Conservation (phyloP, 2,113 vertebrate species). For the Ammospiza caudacuta region DNA sequence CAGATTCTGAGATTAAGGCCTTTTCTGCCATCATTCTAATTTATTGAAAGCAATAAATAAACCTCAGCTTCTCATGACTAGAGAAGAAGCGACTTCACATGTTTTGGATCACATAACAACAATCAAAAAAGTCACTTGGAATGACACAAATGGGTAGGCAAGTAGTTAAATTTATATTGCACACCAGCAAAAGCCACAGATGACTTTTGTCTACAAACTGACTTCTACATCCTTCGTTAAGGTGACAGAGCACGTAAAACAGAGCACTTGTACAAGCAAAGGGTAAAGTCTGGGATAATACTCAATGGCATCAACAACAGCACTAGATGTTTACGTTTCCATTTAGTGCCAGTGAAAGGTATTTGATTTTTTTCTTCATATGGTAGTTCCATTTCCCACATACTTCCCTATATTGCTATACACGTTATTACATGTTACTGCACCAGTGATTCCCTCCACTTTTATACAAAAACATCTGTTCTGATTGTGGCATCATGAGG, state of each 20-base stretch:
- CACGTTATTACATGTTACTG: neutral
- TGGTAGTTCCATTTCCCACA: neutral
- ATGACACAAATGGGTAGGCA: neutral
- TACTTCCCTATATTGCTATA: neutral
- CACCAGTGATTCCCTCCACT: neutral
- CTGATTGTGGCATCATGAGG: neutral
- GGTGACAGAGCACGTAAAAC: neutral
- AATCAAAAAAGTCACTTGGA: neutral
- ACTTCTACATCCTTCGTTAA: neutral
- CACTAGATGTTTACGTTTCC: neutral
- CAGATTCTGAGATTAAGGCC: neutral
- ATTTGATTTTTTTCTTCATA: neutral
- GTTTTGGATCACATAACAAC: neutral
- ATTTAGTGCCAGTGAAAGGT: neutral
- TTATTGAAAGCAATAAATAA: neutral
- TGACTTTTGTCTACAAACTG: neutral
- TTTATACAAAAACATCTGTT: neutral
- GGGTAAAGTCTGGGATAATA: neutral
- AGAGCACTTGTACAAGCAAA: neutral
- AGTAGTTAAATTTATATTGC: neutral
- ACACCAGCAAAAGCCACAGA: neutral
- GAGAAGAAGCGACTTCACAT: neutral
- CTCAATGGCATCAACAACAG: neutral
- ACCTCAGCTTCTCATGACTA: neutral
- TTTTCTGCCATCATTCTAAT: neutral